Base-by-base conservation (phyloP, 2,797 vertebrate species). In the Argyrosomus regius region DNA sequence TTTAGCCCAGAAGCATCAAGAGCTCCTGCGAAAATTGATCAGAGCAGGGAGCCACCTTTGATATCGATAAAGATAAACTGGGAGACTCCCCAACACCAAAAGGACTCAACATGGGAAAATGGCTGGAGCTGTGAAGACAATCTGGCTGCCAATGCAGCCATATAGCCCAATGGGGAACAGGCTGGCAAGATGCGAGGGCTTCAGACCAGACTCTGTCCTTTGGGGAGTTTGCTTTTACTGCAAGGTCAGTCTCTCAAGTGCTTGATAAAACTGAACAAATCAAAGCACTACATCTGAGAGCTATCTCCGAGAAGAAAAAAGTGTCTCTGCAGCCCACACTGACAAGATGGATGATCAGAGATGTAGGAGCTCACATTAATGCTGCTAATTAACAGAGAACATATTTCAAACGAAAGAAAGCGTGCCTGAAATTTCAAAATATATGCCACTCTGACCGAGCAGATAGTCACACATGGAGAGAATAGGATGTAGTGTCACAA, bases 1-100 rank as follows among this genome's bases (percentile, higher is more conserved):
- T 84, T 83, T 72, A 78, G 85, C 86, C 71, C 72, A 76, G 81
- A 81, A 84, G 84, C 83, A 87, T 88, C 83, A 82, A 85, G 81
- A 85, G 78, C 81, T 78, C 77, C 80, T 86, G 87, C 74, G 80
- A 90, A 91, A 91, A 95, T 93, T 90, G 93, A 95, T 93, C 84
- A 87, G 88, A 81, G 84, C 77, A 85, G 45, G 84, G 78, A 94
- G 93, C 76, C 87, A 89, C 89, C 88, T 90, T 90, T 90, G 77
- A 90, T 93, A 92, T 94, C 46, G 80, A 94, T 89, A 80, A 79
- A 84, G 83, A 90, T 87, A 83, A 90, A 92, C 79, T 73, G 58
- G 65, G 77, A 75, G 80, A 83, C 78, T 88, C 84, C 78, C 72
- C 31, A 85, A 75, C 70, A 89, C 75, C 80, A 45, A 72, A 71